These are phyloP conservation scores for Drosophila mulleri DNA, from an alignment of 2,888 invertebrate genomes.

Conservation along the genomic window DNA sequence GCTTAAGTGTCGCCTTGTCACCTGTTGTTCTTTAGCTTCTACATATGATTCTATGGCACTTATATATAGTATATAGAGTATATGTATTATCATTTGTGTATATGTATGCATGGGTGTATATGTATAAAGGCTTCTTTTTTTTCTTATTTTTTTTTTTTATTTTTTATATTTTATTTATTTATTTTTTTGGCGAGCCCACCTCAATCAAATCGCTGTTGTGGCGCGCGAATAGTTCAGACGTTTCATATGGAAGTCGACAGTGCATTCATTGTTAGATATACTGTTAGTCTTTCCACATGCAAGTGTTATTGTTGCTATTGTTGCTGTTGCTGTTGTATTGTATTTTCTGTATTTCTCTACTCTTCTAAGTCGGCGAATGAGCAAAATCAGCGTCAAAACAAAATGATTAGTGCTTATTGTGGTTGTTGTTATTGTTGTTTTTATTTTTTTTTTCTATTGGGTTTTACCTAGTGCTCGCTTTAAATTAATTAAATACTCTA, in stretches of 20 bases:
- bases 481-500: conserved; percentile 23
- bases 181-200: conserved; percentile 58
- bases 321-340: not conserved
- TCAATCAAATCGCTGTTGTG: conserved; percentile 66
- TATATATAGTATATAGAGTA: not conserved
- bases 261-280: conserved; percentile 65
- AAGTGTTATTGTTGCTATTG: conserved; percentile 1
- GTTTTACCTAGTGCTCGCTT: conserved; percentile 26
- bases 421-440: conserved; percentile 20
- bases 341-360: conserved; percentile 5
- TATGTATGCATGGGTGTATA: too few species aligned
- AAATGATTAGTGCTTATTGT: conserved; percentile 60
- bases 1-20: not conserved
- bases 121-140: not conserved
- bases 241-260: conserved; percentile 20
- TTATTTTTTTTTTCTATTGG: conserved; percentile 29
- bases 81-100: not conserved
- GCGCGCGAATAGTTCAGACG: conserved; percentile 14
- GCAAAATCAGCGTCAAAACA: conserved; percentile 52
- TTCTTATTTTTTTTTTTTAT: not conserved
- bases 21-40: conserved; percentile 2
- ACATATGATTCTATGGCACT: not conserved
- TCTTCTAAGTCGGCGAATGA: conserved; percentile 9
- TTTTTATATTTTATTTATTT: too few species aligned
- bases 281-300: conserved; percentile 5